Percentiles rank a stretch among this genome's conserved stretches.
These are phyloP conservation scores for Sipha maydis DNA, from an alignment of 2,888 invertebrate genomes.

Conservation along the genomic window DNA sequence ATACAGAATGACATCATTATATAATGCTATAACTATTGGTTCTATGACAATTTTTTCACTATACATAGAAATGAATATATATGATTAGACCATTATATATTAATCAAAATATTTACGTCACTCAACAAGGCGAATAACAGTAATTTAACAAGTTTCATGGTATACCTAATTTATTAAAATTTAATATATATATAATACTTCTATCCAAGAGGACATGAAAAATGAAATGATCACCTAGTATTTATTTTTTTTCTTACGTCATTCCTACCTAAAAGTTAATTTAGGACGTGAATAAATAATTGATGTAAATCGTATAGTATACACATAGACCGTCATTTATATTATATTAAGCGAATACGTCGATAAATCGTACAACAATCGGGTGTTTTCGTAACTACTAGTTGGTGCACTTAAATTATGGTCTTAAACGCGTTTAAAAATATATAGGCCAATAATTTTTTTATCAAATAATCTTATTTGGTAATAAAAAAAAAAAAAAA, in stretches of 20 bases:
- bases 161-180: not conserved
- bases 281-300: not conserved
- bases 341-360: not conserved
- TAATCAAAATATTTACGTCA: not conserved
- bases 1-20: not conserved
- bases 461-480: not conserved
- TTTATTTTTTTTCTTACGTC: not conserved
- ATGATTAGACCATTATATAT: conserved; percentile 20
- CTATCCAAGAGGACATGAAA: not conserved
- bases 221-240: not conserved
- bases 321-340: not conserved
- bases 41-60: not conserved
- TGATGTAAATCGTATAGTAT: not conserved
- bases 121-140: not conserved
- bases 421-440: not conserved
- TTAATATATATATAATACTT: not conserved
- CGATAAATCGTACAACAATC: not conserved
- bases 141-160: too few species aligned
- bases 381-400: not conserved
- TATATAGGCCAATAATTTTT: not conserved
- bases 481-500: not conserved
- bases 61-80: not conserved
- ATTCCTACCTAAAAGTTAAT: not conserved
- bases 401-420: too few species aligned
- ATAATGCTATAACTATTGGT: not conserved